Percentiles rank a stretch among this genome's conserved stretches.
These are phyloP conservation scores for Cephus runcator DNA, from an alignment of 2,888 invertebrate genomes.

Conservation along the genomic window DNA sequence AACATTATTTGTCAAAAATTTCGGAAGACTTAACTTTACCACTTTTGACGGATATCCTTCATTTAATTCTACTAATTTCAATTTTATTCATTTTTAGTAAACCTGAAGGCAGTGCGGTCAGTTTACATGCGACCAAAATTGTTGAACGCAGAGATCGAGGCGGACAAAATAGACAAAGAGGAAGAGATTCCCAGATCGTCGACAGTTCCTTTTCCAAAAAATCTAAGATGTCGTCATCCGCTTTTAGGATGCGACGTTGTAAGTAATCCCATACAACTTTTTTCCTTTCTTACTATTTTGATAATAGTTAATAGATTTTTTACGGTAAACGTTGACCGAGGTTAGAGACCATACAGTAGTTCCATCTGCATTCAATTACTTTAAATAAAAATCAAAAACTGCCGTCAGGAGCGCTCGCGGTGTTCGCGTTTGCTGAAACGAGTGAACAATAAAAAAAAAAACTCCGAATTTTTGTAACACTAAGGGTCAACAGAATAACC, in stretches of 20 bases:
- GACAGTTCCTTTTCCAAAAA: constrained; percentile 27
- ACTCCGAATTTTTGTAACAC: neutral
- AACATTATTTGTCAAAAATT: neutral
- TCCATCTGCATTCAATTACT: neutral
- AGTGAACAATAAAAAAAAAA: too few relatives aligned
- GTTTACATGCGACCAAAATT: constrained; percentile 25
- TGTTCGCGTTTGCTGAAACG: neutral
- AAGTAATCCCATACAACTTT: neutral
- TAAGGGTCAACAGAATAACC: neutral
- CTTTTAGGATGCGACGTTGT: neutral
- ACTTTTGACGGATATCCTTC: neutral
- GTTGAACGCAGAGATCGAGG: neutral
- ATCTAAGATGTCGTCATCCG: constrained; percentile 28
- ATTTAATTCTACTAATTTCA: constrained; percentile 7
- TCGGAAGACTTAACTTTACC: neutral
- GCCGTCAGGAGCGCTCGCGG: neutral
- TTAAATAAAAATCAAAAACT: neutral
- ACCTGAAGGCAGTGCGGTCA: constrained; percentile 21
- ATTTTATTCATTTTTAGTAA: constrained; percentile 22
- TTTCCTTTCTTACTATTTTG: neutral
- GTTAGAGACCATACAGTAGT: neutral
- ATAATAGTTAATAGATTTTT: neutral
- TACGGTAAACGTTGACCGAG: neutral
- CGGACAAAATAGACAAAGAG: neutral
- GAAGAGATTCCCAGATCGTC: neutral